Evolutionary conservation across 2,888 invertebrate species (phyloP).

Genomic region (Rhorus exstirpatorius): DNA sequence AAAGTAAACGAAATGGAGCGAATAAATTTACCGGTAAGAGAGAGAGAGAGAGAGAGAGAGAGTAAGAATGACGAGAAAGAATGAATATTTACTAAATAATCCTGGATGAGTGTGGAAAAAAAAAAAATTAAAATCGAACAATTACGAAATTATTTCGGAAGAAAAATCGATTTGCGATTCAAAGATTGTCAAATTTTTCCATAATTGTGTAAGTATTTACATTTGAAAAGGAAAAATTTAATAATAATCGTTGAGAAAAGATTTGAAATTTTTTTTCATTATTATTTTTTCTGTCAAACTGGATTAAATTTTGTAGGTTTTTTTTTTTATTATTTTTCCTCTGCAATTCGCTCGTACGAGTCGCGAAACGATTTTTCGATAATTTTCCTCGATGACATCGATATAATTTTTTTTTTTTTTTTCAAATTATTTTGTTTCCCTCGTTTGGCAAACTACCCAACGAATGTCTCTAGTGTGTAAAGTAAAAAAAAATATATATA

Average conservation of each 20-base stretch:
- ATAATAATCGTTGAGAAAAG: background rate
- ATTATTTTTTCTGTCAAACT: background rate
- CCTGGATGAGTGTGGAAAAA: constrained; percentile 5
- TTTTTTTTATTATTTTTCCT: too few species aligned
- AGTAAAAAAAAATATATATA: constrained; percentile 42
- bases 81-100: background rate
- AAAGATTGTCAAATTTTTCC: background rate
- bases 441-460: constrained; percentile 31
- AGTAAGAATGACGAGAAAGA: background rate
- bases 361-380: background rate
- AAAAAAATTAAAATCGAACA: constrained; percentile 9
- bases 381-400: background rate
- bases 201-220: too few species aligned
- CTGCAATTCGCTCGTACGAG: background rate
- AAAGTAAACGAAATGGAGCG: constrained; percentile 54
- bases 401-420: background rate
- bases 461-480: constrained; percentile 57
- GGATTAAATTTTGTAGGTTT: too few species aligned
- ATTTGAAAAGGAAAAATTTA: background rate
- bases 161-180: background rate
- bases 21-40: constrained; percentile 18
- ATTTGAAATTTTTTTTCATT: background rate
- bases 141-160: background rate
- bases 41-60: background rate
- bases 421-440: too few species aligned